phyloP scores from a whole-genome alignment of 2,888 invertebrate genomes.

The Nysson spinosus region DNA sequence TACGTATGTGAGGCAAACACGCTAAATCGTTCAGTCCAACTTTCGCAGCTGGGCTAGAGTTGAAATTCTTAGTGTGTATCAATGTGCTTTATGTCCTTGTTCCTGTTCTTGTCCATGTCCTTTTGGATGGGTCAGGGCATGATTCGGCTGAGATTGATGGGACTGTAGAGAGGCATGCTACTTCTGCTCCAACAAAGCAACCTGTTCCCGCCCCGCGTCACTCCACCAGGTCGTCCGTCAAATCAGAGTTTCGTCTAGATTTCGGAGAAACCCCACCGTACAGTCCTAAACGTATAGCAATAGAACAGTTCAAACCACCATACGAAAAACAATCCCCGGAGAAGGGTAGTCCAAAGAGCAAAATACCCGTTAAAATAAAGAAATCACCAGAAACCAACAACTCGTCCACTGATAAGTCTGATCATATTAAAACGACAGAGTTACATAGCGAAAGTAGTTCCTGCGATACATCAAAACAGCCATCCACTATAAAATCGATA shows the following conservation, averaged over 20 bases:
- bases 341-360: slow-evolving; percentile 71
- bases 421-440: neutral
- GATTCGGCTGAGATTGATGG: slow-evolving; percentile 77
- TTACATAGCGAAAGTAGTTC: neutral
- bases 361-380: slow-evolving; percentile 77
- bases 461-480: no score
- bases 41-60: slow-evolving; percentile 70
- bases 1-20: slow-evolving; percentile 52
- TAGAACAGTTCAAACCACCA: slow-evolving; percentile 48
- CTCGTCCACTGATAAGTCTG: slow-evolving; percentile 8
- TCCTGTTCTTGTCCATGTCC: slow-evolving; percentile 77
- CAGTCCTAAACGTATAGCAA: slow-evolving; percentile 57
- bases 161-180: slow-evolving; percentile 77
- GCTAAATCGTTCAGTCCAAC: slow-evolving; percentile 65
- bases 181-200: slow-evolving; percentile 75
- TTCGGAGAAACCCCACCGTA: slow-evolving; percentile 59
- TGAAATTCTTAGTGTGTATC: slow-evolving; percentile 76
- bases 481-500: no score
- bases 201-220: slow-evolving; percentile 75
- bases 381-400: slow-evolving; percentile 51
- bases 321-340: slow-evolving; percentile 31
- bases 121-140: slow-evolving; percentile 78
- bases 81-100: slow-evolving; percentile 78
- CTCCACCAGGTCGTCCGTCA: slow-evolving; percentile 68
- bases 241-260: slow-evolving; percentile 71